Evolutionary conservation across 2,888 invertebrate genomes (phyloP).

Genomic region (Ceramica pisi): DNA sequence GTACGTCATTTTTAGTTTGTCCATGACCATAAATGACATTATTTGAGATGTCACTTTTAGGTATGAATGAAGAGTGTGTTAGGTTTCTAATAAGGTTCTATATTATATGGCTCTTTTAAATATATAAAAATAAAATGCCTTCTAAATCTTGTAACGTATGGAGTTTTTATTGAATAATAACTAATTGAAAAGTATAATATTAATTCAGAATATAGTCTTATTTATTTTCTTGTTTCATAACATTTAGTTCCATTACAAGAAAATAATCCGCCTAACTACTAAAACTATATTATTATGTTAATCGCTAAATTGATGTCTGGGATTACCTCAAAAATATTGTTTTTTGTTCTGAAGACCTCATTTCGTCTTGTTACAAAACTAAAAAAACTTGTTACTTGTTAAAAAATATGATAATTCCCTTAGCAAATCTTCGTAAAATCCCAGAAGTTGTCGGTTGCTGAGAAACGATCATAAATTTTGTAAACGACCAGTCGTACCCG

Average conservation of each 20-base stretch:
- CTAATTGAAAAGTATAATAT: not conserved
- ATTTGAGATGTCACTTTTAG: constrained; percentile 25
- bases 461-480: constrained; percentile 67
- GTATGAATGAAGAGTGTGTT: constrained; percentile 29
- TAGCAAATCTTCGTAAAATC: constrained; percentile 50
- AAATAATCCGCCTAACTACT: constrained; percentile 14
- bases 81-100: constrained; percentile 35
- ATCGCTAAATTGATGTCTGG: constrained; percentile 36
- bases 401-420: constrained; percentile 31
- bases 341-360: constrained; percentile 7
- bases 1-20: constrained; percentile 52
- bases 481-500: constrained; percentile 59
- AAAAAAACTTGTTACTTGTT: too few species aligned
- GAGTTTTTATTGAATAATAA: not conserved
- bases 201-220: constrained; percentile 8
- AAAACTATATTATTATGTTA: constrained; percentile 25
- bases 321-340: constrained; percentile 1
- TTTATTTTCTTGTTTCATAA: constrained; percentile 9
- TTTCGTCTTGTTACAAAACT: constrained; percentile 15
- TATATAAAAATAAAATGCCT: not conserved
- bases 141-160: too few species aligned
- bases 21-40: constrained; percentile 29
- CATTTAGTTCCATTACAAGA: not conserved
- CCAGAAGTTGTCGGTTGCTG: constrained; percentile 21
- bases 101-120: constrained; percentile 34